Conservation (phyloP, 2,888 invertebrate genomes). For the Heteromurus nitidus region DNA sequence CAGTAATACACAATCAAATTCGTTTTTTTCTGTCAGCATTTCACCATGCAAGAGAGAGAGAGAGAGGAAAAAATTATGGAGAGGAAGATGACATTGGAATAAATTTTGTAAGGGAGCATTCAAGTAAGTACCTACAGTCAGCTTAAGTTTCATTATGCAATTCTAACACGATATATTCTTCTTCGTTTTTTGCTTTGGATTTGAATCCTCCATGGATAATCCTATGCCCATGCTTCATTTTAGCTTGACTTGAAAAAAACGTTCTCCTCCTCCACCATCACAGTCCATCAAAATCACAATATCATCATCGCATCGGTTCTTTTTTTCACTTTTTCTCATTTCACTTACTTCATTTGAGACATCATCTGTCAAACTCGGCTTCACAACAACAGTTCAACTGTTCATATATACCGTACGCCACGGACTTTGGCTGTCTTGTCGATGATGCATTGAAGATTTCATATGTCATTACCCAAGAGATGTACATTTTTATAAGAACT, state of each 20-base stretch:
- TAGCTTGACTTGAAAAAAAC: conserved; percentile 2
- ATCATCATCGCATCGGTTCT: conserved; percentile 24
- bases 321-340: conserved; percentile 45
- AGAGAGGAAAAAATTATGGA: too few relatives aligned
- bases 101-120: conserved; percentile 18
- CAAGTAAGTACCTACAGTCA: conserved; percentile 11
- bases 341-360: conserved; percentile 38
- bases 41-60: background rate
- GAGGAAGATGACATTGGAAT: conserved; percentile 25
- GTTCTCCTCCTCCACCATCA: conserved; percentile 18
- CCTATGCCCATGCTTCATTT: conserved; percentile 20
- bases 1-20: background rate
- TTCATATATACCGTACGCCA: too few relatives aligned
- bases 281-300: conserved; percentile 17
- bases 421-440: too few relatives aligned
- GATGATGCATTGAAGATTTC: conserved; percentile 43
- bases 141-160: conserved; percentile 1
- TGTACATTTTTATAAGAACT: background rate
- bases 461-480: background rate
- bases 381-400: conserved; percentile 2
- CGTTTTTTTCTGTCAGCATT: conserved; percentile 7
- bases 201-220: conserved; percentile 8
- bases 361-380: conserved; percentile 50
- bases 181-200: conserved; percentile 2
- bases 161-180: background rate